phyloP scores from a whole-genome alignment of 1,140 invertebrate species.

The Brachionus rubens region DNA sequence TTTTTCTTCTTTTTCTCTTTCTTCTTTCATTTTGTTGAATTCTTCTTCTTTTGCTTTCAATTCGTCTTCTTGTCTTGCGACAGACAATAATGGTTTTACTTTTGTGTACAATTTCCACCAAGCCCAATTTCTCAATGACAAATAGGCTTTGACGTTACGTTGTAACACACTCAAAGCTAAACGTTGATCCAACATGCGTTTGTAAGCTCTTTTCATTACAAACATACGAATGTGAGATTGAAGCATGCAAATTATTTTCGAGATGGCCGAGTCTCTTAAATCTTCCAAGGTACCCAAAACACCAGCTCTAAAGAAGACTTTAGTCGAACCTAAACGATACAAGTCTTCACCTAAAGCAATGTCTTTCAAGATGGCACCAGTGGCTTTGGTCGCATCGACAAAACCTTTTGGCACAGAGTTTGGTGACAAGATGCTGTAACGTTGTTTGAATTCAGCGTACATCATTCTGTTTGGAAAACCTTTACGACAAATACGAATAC shows the following conservation, averaged over 20 bases:
- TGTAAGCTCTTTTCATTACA: constrained; percentile 84
- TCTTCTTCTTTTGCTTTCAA: constrained; percentile 95
- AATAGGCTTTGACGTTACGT: constrained; percentile 96
- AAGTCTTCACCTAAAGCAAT: constrained; percentile 78
- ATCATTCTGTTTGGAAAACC: constrained; percentile 99
- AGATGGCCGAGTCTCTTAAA: constrained; percentile 94
- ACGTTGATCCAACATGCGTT: constrained; percentile 96
- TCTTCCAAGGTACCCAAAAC: constrained; percentile 99
- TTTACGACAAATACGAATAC: constrained; percentile 99
- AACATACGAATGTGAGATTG: constrained; percentile 86
- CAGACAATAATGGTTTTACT: constrained; percentile 96
- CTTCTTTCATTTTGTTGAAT: constrained; percentile 85
- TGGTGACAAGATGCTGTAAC: constrained; percentile 96
- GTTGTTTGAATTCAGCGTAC: constrained; percentile 99
- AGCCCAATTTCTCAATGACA: constrained; percentile 94
- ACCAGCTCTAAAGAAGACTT: constrained; percentile 99
- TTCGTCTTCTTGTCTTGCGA: constrained; percentile 95
- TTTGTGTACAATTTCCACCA: constrained; percentile 99
- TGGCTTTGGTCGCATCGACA: constrained; percentile 75
- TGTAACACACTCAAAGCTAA: constrained; percentile 94
- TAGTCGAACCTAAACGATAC: constrained; percentile 91
- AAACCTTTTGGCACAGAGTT: constrained; percentile 72
- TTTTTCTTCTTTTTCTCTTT: constrained; percentile 88
- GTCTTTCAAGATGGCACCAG: constrained; percentile 72
- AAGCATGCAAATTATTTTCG: constrained; percentile 97